Percentiles rank a stretch among this genome's conserved stretches.
Evolutionary conservation across 2,888 invertebrate species (phyloP).

Genomic region (Noctua janthe): DNA sequence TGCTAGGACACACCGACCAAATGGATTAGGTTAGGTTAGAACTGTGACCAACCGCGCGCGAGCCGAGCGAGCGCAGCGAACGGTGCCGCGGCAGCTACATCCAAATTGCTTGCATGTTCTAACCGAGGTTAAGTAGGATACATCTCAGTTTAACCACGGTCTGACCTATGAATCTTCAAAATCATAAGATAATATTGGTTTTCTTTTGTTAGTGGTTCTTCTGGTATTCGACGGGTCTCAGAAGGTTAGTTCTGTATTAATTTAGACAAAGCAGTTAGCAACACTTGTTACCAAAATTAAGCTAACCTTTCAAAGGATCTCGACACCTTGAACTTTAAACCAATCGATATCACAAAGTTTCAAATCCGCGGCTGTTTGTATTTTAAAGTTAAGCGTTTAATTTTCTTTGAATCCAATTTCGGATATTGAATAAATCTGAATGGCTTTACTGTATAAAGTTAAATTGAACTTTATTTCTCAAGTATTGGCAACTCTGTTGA

Average conservation of each 20-base stretch:
- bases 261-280: conserved; percentile 10
- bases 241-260: background rate
- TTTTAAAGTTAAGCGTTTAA: conserved; percentile 57
- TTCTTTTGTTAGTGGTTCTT: too few relatives aligned
- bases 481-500: conserved; percentile 46
- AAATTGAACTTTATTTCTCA: conserved; percentile 43
- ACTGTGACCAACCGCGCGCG: too few relatives aligned
- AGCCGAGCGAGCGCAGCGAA: too few relatives aligned
- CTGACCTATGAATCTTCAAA: background rate
- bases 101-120: too few relatives aligned
- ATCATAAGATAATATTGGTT: background rate
- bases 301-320: background rate
- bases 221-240: background rate
- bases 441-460: conserved; percentile 36
- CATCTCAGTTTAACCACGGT: background rate
- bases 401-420: conserved; percentile 58
- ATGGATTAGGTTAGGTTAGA: too few relatives aligned
- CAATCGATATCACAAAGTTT: conserved; percentile 48
- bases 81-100: too few relatives aligned
- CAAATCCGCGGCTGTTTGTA: conserved; percentile 36
- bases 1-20: too few relatives aligned
- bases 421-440: conserved; percentile 62
- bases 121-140: too few relatives aligned
- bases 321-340: conserved; percentile 14
- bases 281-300: background rate